phyloP scores from a whole-genome alignment of 2,113 vertebrate genomes.

The Bothrops jararaca region DNA sequence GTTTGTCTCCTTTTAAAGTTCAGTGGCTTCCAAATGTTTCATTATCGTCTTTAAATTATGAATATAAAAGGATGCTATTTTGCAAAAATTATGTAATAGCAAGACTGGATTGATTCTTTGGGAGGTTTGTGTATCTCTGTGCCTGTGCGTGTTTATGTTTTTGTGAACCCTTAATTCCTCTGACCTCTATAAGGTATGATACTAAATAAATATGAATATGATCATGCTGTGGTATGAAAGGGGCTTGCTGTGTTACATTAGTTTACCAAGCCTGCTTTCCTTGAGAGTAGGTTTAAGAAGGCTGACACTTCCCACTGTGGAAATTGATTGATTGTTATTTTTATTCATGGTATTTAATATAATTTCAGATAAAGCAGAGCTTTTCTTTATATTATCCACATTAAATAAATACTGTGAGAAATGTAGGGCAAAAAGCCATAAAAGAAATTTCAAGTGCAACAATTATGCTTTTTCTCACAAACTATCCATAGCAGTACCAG shows the following conservation, averaged over 20 bases:
- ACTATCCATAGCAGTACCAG: background rate
- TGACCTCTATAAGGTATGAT: background rate
- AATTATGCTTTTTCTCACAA: background rate
- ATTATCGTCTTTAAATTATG: constrained; percentile 39
- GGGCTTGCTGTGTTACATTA: background rate
- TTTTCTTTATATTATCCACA: background rate
- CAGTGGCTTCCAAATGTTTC: constrained; percentile 29
- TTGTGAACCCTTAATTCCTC: background rate
- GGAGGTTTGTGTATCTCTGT: background rate
- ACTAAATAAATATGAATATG: background rate
- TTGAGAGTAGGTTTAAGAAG: background rate
- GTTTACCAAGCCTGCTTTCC: background rate
- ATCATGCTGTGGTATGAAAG: background rate
- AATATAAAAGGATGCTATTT: constrained; percentile 15
- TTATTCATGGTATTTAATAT: background rate
- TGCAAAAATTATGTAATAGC: background rate
- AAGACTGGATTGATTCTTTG: background rate
- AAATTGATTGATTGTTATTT: background rate
- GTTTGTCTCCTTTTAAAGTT: constrained; percentile 42
- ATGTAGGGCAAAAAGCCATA: background rate
- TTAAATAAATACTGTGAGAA: background rate
- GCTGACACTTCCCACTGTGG: background rate
- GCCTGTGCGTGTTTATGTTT: background rate
- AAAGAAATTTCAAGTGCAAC: background rate
- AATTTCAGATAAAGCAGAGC: background rate